Evolutionary conservation across 64 coral and sea anemone genomes (phyloP).

Genomic region (Montipora cactus): DNA sequence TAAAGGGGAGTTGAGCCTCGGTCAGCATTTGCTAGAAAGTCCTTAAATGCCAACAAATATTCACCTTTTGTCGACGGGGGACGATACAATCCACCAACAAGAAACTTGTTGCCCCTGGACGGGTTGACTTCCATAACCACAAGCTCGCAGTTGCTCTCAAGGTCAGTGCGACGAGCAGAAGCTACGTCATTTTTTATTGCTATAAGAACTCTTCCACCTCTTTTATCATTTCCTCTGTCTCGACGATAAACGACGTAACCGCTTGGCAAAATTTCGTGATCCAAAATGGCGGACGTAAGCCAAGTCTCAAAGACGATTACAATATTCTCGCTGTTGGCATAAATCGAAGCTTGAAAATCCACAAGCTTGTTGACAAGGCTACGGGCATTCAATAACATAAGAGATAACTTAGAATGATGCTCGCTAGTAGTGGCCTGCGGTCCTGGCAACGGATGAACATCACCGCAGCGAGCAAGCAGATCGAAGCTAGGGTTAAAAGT

Average conservation of each 20-base stretch:
- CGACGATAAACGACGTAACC: conserved; percentile 14
- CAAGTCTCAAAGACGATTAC: conserved; percentile 11
- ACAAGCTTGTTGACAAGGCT: not conserved
- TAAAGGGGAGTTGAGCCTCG: too few relatives aligned
- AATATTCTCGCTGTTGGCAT: conserved; percentile 5
- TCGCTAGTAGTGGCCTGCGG: not conserved
- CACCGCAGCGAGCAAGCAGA: conserved; percentile 5
- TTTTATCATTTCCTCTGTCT: conserved; percentile 19
- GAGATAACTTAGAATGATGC: not conserved
- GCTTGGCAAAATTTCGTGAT: not conserved
- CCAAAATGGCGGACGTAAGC: conserved; percentile 29
- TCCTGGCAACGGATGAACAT: conserved; percentile 29
- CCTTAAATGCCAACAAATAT: too few relatives aligned
- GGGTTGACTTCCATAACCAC: too few relatives aligned
- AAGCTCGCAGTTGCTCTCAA: not conserved
- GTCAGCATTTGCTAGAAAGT: too few relatives aligned
- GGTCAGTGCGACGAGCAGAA: not conserved
- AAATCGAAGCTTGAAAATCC: conserved; percentile 34
- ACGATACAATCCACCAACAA: too few relatives aligned
- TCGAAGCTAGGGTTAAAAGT: conserved; percentile 24
- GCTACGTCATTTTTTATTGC: not conserved
- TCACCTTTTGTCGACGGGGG: too few relatives aligned
- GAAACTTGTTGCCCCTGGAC: too few relatives aligned
- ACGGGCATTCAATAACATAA: conserved; percentile 10
- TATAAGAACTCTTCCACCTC: conserved; percentile 37